Evolutionary conservation across 2,113 vertebrate species (phyloP).

Genomic region (Gadus macrocephalus): DNA sequence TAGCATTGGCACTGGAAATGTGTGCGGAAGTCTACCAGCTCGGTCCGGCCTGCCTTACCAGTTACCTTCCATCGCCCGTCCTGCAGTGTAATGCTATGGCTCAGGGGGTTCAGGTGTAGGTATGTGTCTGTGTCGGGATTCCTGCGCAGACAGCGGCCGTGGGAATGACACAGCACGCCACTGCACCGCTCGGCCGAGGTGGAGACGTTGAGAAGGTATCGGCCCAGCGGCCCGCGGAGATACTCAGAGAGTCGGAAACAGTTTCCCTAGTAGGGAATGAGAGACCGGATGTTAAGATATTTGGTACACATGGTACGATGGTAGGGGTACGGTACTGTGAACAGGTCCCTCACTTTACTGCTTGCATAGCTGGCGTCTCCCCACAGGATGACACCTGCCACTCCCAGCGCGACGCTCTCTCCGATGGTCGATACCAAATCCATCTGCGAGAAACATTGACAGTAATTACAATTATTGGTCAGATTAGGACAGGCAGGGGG

Average conservation of each 20-base stretch:
- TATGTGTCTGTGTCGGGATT: slow-evolving; percentile 58
- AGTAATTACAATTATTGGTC: no score
- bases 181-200: slow-evolving; percentile 81
- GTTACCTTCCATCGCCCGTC: slow-evolving; percentile 45
- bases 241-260: slow-evolving; percentile 83
- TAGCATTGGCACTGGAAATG: slow-evolving; percentile 90
- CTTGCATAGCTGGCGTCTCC: slow-evolving; percentile 72
- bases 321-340: neutral
- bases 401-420: slow-evolving; percentile 78
- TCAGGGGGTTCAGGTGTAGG: slow-evolving; percentile 76
- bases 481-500: no score
- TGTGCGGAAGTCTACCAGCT: slow-evolving; percentile 48
- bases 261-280: slow-evolving; percentile 64
- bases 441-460: slow-evolving; percentile 48
- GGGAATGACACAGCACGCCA: slow-evolving; percentile 72
- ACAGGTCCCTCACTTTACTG: slow-evolving; percentile 60
- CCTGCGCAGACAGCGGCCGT: slow-evolving; percentile 80
- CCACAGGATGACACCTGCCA: slow-evolving; percentile 80
- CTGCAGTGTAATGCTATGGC: slow-evolving; percentile 67
- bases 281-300: neutral
- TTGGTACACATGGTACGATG: neutral
- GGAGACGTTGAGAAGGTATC: slow-evolving; percentile 86
- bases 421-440: slow-evolving; percentile 79
- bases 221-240: slow-evolving; percentile 76
- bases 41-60: slow-evolving; percentile 48